These are phyloP conservation scores for Agrenia bidenticulata DNA, from an alignment of 2,888 invertebrate species.

Conservation along the genomic window DNA sequence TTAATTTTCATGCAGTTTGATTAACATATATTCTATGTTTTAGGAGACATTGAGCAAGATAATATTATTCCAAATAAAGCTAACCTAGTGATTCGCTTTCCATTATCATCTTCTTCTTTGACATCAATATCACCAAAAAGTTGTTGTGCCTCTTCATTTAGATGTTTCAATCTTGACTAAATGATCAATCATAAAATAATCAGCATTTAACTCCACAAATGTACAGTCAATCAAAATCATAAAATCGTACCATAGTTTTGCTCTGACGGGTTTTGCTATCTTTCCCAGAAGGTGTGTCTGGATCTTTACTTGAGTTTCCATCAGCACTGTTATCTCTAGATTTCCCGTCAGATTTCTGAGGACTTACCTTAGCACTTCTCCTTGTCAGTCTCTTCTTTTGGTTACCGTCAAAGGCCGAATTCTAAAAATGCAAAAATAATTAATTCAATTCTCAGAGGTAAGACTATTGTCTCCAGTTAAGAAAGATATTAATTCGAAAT, in stretches of 20 bases:
- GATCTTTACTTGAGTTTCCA: neutral
- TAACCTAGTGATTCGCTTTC: slow-evolving; percentile 18
- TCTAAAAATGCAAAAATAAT: slow-evolving; percentile 7
- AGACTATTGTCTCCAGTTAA: neutral
- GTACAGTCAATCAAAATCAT: neutral
- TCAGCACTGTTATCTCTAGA: neutral
- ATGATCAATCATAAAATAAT: neutral
- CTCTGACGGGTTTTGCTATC: slow-evolving; percentile 6
- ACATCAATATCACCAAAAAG: slow-evolving; percentile 19
- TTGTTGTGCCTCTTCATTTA: slow-evolving; percentile 17
- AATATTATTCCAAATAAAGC: neutral
- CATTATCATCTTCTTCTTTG: slow-evolving; percentile 10
- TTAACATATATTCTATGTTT: neutral
- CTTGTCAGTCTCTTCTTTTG: slow-evolving; percentile 20
- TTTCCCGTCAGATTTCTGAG: slow-evolving; percentile 7
- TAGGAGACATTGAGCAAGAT: neutral
- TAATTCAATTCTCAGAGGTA: neutral
- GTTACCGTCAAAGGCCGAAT: slow-evolving; percentile 11
- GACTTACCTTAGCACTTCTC: slow-evolving; percentile 8
- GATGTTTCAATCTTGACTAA: slow-evolving; percentile 9
- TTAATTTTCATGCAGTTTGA: too few species aligned
- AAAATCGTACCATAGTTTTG: slow-evolving; percentile 12
- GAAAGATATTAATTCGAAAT: neutral
- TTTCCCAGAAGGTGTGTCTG: neutral
- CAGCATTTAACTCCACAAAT: too few species aligned